Base-by-base conservation (phyloP, 2,888 invertebrate species). In the Drosophila borealis region DNA sequence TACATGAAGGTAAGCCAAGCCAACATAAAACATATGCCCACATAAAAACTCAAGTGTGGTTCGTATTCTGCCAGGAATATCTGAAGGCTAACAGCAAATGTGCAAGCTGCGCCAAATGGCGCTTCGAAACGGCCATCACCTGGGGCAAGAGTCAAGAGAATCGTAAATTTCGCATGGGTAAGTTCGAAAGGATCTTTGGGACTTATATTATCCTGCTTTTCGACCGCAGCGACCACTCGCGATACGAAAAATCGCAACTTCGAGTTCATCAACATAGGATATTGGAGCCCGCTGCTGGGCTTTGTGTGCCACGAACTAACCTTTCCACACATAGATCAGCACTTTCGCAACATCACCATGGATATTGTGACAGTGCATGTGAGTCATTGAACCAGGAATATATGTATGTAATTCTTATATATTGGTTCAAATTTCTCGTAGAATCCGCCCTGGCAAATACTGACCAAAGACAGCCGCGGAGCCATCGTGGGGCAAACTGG, bases 401-500 rank as follows among this genome's bases (percentile, higher is more conserved):
- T 69, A 86, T 83, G 74, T 69, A 86, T 83, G 74, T 69, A 48
- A 39, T 62, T 49, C 4, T 61, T 57, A 69, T 78, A 78, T 82
- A 80, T 81, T 84, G 81, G 75, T 73, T 80, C 70, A 66, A 74
- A 80, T 70, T 51, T 66, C 74, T 79, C 70, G 67, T 67, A 98
- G 97, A 96, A 96, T 92, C 97, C 97, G 0, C 97, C 97, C 0
- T 98, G 97, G 97, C 96, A 97, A 89, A 95, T 96, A 37, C 90
- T 97, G 2, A 93, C 93, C 51, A 91, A 92, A 0, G 95, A 95
- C 78, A 93, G 93, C 54, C 93, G 94, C 2, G 91, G 91, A 0
- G 68, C 55, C 9, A 89, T 90, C 33, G 91, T 93, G 0, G 93
- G 93, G 56, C 95, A 95, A 83, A 93, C 93, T 1, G 97, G 97